Evolutionary conservation across 1,140 invertebrate genomes (phyloP).

Genomic region (Hydropsyche tenuis): DNA sequence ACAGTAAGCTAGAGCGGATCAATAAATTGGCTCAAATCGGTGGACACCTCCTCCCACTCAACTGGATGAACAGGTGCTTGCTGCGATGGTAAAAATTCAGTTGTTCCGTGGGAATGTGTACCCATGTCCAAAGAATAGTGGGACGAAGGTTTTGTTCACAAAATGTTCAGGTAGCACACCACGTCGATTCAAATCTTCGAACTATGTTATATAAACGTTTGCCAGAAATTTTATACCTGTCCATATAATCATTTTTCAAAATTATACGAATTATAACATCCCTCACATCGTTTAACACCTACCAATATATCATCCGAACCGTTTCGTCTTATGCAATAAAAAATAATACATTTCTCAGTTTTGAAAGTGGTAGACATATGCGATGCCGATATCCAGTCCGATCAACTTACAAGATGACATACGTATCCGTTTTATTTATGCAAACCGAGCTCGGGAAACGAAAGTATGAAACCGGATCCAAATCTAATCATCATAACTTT

Average conservation of each 20-base stretch:
- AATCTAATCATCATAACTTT: conserved; percentile 27
- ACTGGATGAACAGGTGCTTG: conserved; percentile 20
- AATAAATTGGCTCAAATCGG: conserved; percentile 15
- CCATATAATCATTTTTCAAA: too few species aligned
- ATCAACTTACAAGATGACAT: too few species aligned
- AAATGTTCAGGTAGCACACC: neutral
- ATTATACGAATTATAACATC: conserved; percentile 3
- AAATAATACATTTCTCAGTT: too few species aligned
- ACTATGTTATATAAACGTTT: neutral
- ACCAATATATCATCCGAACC: too few species aligned
- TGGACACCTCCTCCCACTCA: conserved; percentile 6
- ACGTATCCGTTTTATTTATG: neutral
- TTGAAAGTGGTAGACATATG: too few species aligned
- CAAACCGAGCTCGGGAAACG: neutral
- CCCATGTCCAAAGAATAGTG: neutral
- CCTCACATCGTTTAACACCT: neutral
- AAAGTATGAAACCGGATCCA: conserved; percentile 23
- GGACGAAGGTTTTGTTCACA: neutral
- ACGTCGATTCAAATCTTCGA: neutral
- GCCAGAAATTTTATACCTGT: neutral
- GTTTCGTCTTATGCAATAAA: too few species aligned
- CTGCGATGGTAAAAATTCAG: conserved; percentile 3
- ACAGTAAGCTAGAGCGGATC: neutral
- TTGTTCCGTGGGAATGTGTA: conserved; percentile 9
- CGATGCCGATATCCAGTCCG: too few species aligned